A percentile compares a stretch with the other conserved stretches of the same genome.
phyloP scores from a whole-genome alignment of 2,797 vertebrate genomes.

The Spheniscus humboldti region DNA sequence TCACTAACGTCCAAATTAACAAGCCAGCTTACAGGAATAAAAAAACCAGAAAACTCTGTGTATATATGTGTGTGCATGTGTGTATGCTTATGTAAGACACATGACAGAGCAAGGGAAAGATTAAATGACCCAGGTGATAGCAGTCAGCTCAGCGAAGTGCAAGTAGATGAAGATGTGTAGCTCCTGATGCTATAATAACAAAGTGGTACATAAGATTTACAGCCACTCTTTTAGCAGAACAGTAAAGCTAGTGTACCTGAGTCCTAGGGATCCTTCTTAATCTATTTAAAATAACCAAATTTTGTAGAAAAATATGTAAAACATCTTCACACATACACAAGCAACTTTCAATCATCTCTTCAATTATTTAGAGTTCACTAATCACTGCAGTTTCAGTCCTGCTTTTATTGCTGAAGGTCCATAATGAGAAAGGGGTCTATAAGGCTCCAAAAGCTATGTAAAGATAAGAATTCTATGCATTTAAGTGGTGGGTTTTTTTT shows the following conservation, averaged over 20 bases:
- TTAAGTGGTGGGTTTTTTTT: fast-evolving
- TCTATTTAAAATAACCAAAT: not conserved
- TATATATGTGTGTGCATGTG: too few species aligned
- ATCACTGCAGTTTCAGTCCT: not conserved
- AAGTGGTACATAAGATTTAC: not conserved
- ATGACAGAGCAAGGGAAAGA: not conserved
- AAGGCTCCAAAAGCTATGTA: not conserved
- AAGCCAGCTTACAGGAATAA: not conserved
- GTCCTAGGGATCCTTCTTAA: not conserved
- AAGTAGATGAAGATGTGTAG: not conserved
- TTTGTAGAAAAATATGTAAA: not conserved
- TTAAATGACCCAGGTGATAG: not conserved
- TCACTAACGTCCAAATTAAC: not conserved
- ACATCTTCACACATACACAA: not conserved
- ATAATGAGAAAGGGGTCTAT: not conserved
- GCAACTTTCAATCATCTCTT: not conserved
- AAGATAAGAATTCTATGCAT: not conserved
- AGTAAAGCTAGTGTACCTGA: not conserved
- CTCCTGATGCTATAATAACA: not conserved
- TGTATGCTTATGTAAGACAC: not conserved
- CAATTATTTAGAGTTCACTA: not conserved
- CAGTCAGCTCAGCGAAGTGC: not conserved
- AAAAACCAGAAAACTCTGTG: not conserved
- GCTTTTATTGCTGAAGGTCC: not conserved
- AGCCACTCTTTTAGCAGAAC: not conserved